Percentiles rank a stretch among this genome's conserved stretches.
phyloP scores from a whole-genome alignment of 1,140 invertebrate genomes.

The Calephelis nemesis region DNA sequence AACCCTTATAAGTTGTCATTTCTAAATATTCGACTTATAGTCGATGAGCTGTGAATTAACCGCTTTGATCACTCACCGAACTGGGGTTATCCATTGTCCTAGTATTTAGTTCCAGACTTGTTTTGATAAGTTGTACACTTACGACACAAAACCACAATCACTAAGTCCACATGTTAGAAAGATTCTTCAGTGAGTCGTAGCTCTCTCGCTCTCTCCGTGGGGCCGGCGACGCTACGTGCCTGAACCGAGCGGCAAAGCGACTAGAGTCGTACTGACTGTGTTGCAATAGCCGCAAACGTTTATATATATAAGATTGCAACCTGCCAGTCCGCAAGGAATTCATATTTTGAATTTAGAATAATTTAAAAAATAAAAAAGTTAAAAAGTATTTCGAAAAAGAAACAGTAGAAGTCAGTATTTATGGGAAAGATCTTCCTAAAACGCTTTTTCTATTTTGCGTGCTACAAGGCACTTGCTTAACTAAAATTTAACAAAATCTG shows the following conservation, averaged over 20 bases:
- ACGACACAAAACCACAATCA: slow-evolving; percentile 73
- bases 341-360: too few species aligned
- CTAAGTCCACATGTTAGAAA: slow-evolving; percentile 64
- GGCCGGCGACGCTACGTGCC: slow-evolving; percentile 64
- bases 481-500: too few species aligned
- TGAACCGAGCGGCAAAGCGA: slow-evolving; percentile 79
- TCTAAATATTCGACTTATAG: not conserved
- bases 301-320: slow-evolving; percentile 75
- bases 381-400: too few species aligned
- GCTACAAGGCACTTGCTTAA: too few species aligned
- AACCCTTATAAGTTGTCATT: not conserved
- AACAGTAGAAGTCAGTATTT: too few species aligned
- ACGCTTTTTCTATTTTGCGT: too few species aligned
- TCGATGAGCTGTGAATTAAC: not conserved
- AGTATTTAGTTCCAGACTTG: slow-evolving; percentile 45
- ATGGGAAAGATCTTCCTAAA: too few species aligned
- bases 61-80: slow-evolving; percentile 53
- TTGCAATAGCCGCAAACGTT: slow-evolving; percentile 71
- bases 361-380: not conserved
- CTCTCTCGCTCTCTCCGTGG: slow-evolving; percentile 80
- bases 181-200: slow-evolving; percentile 46
- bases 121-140: slow-evolving; percentile 51
- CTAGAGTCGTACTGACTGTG: slow-evolving; percentile 79
- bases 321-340: slow-evolving; percentile 30
- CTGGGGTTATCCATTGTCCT: slow-evolving; percentile 68